These are phyloP conservation scores for Calameuta pallipes DNA, from an alignment of 2,888 invertebrate genomes.

Conservation along the genomic window DNA sequence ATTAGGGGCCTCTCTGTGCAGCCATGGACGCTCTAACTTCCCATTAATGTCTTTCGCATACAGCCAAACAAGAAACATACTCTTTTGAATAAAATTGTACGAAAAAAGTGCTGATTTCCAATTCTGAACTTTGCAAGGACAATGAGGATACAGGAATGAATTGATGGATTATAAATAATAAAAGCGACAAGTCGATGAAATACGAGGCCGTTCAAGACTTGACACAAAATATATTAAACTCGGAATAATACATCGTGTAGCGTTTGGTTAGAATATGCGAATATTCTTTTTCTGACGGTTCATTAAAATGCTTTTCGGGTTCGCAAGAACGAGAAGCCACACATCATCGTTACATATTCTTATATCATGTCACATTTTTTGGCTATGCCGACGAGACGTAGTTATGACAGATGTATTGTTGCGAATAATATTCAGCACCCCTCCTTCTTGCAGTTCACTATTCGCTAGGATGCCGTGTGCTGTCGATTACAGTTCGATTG, in stretches of 20 bases:
- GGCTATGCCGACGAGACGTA: constrained; percentile 10
- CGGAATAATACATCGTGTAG: constrained; percentile 58
- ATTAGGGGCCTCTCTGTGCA: constrained; percentile 46
- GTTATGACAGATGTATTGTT: not conserved
- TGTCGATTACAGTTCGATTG: not conserved
- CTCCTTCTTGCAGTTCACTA: not conserved
- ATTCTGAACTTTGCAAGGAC: not conserved
- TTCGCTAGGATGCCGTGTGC: not conserved
- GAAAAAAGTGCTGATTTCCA: not conserved
- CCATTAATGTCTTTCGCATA: constrained; percentile 22
- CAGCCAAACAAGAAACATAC: constrained; percentile 13
- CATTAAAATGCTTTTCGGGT: constrained; percentile 12
- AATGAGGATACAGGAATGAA: not conserved
- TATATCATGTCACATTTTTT: constrained; percentile 25
- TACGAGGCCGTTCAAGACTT: constrained; percentile 50
- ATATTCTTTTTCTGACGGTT: constrained; percentile 38
- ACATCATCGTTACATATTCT: constrained; percentile 24
- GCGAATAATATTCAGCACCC: not conserved
- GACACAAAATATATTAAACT: constrained; percentile 64
- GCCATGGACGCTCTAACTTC: constrained; percentile 34
- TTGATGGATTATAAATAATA: constrained; percentile 10
- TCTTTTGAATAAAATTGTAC: constrained; percentile 9
- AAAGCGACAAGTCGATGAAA: constrained; percentile 15
- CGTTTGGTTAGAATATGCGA: constrained; percentile 44
- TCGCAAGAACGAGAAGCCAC: constrained; percentile 10